phyloP scores from a whole-genome alignment of 2,797 vertebrate species.

The Ctenopoma multispine region DNA sequence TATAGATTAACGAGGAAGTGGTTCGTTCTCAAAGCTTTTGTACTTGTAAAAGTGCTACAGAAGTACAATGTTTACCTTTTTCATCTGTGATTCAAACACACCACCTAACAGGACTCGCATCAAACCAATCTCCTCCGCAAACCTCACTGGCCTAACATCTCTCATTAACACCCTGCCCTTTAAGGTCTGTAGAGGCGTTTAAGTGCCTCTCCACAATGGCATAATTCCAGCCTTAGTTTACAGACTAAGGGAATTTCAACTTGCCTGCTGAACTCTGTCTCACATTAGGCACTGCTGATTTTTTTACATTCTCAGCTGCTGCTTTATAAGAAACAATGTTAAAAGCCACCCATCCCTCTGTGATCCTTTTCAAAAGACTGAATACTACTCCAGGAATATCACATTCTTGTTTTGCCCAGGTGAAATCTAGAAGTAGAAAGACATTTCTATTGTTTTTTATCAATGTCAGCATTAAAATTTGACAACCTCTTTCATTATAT shows the following conservation, averaged over 20 bases:
- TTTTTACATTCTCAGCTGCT: conserved; percentile 5
- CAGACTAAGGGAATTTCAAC: not conserved
- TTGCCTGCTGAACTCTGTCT: conserved; percentile 1
- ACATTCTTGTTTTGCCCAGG: conserved; percentile 4
- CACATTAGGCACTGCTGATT: not conserved
- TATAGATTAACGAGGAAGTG: too few species aligned
- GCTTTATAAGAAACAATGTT: not conserved
- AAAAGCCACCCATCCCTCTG: not conserved
- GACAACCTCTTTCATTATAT: conserved; percentile 29
- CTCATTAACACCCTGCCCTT: not conserved
- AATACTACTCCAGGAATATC: not conserved
- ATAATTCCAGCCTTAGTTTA: not conserved
- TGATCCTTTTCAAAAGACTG: conserved; percentile 8
- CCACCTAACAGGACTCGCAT: not conserved
- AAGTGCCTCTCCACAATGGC: too few species aligned
- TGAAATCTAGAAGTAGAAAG: conserved; percentile 17
- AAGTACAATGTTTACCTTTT: not conserved
- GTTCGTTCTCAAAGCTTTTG: too few species aligned
- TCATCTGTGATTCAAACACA: not conserved
- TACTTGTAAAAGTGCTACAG: not conserved
- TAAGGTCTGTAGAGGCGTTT: not conserved
- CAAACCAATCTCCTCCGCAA: not conserved
- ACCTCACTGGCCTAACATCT: not conserved
- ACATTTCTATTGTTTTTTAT: conserved; percentile 13
- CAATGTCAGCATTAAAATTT: conserved; percentile 25